Conservation (phyloP, 37 sponge, comb jelly and placozoan genomes). For the Spongia lamella region DNA sequence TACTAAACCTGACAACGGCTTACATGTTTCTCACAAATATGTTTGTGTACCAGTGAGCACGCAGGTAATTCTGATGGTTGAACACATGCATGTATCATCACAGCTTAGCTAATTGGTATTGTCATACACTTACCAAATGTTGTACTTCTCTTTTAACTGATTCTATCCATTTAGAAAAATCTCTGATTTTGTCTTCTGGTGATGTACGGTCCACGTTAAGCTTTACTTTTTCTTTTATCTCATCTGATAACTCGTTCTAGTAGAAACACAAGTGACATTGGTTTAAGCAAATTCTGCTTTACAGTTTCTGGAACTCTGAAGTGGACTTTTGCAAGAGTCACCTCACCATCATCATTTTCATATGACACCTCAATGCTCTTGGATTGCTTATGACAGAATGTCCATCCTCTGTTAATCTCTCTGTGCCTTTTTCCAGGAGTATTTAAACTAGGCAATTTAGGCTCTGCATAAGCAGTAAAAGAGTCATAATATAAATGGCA, state of each 20-base stretch:
- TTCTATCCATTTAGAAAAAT: constrained; percentile 48
- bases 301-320: constrained; percentile 36
- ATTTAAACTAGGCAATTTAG: too few species aligned
- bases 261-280: too few species aligned
- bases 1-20: too few species aligned
- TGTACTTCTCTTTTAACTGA: constrained; percentile 12
- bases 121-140: constrained; percentile 14
- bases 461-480: too few species aligned
- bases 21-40: constrained; percentile 5
- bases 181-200: constrained; percentile 45
- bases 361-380: constrained; percentile 55
- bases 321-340: constrained; percentile 50
- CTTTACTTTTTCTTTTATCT: too few species aligned
- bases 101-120: neutral
- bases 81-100: too few species aligned
- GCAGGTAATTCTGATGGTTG: constrained; percentile 4
- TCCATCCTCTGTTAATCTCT: constrained; percentile 30
- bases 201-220: constrained; percentile 23
- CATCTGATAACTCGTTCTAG: too few species aligned
- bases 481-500: too few species aligned
- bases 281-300: too few species aligned
- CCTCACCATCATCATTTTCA: constrained; percentile 31
- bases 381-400: constrained; percentile 35
- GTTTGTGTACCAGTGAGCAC: constrained; percentile 34
- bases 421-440: too few species aligned